phyloP scores from a whole-genome alignment of 2,888 invertebrate genomes.

The Protula sp. region DNA sequence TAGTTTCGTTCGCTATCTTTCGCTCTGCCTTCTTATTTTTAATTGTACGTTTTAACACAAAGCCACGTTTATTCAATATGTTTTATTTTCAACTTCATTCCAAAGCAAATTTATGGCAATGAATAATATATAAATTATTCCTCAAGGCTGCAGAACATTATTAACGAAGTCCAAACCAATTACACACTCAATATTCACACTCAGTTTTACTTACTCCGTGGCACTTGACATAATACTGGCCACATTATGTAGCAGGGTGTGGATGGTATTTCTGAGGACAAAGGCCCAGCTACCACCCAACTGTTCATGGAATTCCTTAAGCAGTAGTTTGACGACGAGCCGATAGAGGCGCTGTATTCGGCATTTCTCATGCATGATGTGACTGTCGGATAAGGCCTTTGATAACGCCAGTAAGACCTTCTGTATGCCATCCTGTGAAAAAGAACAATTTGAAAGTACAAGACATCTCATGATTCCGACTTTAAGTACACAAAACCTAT shows the following conservation, averaged over 20 bases:
- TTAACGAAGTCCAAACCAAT: too few species aligned
- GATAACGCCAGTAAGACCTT: slow-evolving; percentile 38
- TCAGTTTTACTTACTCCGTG: too few species aligned
- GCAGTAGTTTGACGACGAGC: slow-evolving; percentile 36
- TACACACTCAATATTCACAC: too few species aligned
- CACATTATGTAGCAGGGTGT: slow-evolving; percentile 33
- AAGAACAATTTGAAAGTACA: background rate
- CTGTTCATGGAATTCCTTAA: slow-evolving; percentile 34
- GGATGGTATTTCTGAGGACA: slow-evolving; percentile 40
- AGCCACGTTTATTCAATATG: too few species aligned
- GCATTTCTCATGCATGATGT: slow-evolving; percentile 33
- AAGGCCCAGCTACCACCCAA: slow-evolving; percentile 41
- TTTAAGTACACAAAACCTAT: too few species aligned
- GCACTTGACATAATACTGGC: slow-evolving; percentile 1
- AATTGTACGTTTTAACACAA: too few species aligned
- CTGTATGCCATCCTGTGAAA: slow-evolving; percentile 41
- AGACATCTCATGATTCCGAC: background rate
- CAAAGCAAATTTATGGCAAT: too few species aligned
- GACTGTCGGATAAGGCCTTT: slow-evolving; percentile 25
- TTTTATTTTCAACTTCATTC: too few species aligned
- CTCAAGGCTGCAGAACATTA: too few species aligned
- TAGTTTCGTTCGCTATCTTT: too few species aligned
- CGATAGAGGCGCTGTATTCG: slow-evolving; percentile 38
- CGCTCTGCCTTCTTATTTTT: too few species aligned
- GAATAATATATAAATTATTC: too few species aligned